These are phyloP conservation scores for Drosophila pseudoananassae DNA, from an alignment of 1,140 invertebrate species.

Conservation along the genomic window DNA sequence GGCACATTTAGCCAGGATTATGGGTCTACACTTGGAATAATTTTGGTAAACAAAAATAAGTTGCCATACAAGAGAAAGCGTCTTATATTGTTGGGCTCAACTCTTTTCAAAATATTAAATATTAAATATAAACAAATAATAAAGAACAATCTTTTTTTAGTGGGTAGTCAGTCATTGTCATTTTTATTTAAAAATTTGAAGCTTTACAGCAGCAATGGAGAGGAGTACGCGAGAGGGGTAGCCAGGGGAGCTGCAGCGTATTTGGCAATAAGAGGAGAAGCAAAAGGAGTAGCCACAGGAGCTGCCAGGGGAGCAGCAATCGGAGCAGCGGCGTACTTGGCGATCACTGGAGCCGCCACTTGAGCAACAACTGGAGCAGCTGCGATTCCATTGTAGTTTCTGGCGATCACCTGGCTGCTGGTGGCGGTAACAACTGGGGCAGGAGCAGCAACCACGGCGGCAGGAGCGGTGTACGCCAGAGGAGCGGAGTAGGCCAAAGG, in stretches of 20 bases:
- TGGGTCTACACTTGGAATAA: conserved; percentile 1
- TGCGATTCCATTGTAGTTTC: conserved; percentile 83
- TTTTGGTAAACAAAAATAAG: conserved; percentile 1
- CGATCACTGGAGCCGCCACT: conserved; percentile 46
- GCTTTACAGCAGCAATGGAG: conserved; percentile 20
- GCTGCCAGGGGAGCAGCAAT: conserved; percentile 27
- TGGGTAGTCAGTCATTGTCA: conserved; percentile 22
- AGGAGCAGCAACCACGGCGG: conserved; percentile 62
- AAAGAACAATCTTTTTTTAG: background rate
- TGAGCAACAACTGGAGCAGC: conserved; percentile 61
- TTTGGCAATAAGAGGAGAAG: conserved; percentile 43
- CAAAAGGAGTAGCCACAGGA: conserved; percentile 27
- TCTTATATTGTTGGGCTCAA: too few species aligned
- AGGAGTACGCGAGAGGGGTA: conserved; percentile 14
- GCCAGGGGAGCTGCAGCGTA: conserved; percentile 42
- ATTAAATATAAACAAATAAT: too few species aligned
- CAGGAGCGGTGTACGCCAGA: conserved; percentile 47
- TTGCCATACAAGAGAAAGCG: background rate
- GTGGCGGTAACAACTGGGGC: conserved; percentile 82
- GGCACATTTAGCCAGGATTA: background rate
- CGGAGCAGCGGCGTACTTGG: conserved; percentile 41
- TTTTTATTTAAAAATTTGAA: conserved; percentile 38
- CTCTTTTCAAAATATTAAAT: too few species aligned
- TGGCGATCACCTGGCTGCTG: conserved; percentile 84
- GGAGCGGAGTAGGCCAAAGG: conserved; percentile 51